phyloP scores from a whole-genome alignment of 2,888 invertebrate species.

The Elysia crispata region DNA sequence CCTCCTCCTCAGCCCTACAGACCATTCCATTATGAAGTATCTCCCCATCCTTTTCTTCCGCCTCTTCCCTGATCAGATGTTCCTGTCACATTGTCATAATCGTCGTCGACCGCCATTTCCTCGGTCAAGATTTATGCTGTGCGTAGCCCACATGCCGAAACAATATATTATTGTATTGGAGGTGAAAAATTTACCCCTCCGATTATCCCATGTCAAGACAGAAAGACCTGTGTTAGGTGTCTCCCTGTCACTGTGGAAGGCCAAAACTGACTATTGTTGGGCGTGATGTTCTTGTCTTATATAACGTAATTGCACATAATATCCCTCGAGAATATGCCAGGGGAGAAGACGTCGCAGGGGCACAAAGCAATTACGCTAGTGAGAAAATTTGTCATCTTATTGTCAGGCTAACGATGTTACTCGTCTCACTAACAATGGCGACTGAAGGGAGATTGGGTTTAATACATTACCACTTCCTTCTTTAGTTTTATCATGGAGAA shows the following conservation, averaged over 20 bases:
- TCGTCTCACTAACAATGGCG: background rate
- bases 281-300: background rate
- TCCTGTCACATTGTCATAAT: constrained; percentile 43
- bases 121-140: too few species aligned
- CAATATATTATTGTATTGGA: constrained; percentile 14
- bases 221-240: background rate
- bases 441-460: too few species aligned
- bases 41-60: too few species aligned
- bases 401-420: constrained; percentile 13
- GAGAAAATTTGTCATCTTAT: constrained; percentile 10
- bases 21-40: too few species aligned
- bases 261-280: background rate
- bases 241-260: background rate
- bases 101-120: background rate
- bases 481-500: too few species aligned
- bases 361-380: background rate
- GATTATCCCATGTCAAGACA: constrained; percentile 4
- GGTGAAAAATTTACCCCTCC: constrained; percentile 21
- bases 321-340: background rate
- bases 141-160: background rate
- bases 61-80: too few species aligned
- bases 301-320: constrained; percentile 16
- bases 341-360: background rate
- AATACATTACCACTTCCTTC: too few species aligned
- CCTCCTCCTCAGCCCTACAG: too few species aligned